Evolutionary conservation across 2,888 invertebrate genomes (phyloP).

Genomic region (Drosophila phalerata): DNA sequence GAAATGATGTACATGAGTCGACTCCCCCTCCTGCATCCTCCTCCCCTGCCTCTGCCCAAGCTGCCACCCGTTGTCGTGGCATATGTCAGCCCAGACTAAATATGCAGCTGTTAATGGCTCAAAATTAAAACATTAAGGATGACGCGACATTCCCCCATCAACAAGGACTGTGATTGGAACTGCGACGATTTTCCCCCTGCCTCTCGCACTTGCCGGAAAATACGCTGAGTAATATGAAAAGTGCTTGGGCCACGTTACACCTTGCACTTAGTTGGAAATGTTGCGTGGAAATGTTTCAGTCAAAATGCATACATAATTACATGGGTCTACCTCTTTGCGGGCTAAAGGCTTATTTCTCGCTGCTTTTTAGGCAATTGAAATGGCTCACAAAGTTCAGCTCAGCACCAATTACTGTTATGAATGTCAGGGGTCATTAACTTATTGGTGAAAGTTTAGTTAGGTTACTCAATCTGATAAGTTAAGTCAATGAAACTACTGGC

Average conservation of each 20-base stretch:
- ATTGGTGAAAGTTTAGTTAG: constrained; percentile 36
- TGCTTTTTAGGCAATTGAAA: constrained; percentile 46
- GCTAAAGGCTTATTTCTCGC: constrained; percentile 16
- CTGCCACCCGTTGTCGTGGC: constrained; percentile 32
- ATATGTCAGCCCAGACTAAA: constrained; percentile 65
- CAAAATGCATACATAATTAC: constrained; percentile 50
- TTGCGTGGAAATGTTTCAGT: constrained; percentile 27
- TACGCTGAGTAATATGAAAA: constrained; percentile 73
- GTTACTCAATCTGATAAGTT: constrained; percentile 34
- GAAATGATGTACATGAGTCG: constrained; percentile 71
- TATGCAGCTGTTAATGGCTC: constrained; percentile 79
- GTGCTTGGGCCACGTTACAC: constrained; percentile 54
- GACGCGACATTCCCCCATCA: constrained; percentile 44
- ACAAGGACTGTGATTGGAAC: constrained; percentile 69
- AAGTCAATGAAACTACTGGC: constrained; percentile 13
- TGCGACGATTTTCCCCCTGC: constrained; percentile 37
- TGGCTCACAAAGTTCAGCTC: constrained; percentile 24
- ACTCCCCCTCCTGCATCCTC: constrained; percentile 9
- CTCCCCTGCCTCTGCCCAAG: background rate
- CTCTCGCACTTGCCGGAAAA: constrained; percentile 40
- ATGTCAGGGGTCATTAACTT: constrained; percentile 22
- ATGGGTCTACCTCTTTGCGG: constrained; percentile 32
- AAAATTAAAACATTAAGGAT: constrained; percentile 77
- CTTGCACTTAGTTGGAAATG: constrained; percentile 55
- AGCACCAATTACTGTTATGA: constrained; percentile 49